phyloP scores from a whole-genome alignment of 2,113 vertebrate genomes.

The Odobenus rosmarus region DNA sequence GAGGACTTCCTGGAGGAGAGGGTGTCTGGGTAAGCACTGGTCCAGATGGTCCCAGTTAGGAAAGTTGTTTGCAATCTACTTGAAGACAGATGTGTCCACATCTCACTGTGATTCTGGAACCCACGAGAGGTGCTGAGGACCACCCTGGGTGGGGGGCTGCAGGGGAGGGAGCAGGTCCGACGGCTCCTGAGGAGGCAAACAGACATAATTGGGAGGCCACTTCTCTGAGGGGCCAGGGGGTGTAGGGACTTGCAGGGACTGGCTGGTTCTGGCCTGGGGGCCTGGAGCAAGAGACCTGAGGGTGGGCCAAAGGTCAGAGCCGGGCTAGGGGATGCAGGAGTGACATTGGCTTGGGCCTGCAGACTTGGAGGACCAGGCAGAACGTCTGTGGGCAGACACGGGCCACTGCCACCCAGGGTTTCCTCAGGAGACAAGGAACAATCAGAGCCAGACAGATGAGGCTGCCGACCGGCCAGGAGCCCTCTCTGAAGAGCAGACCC shows the following conservation, averaged over 20 bases:
- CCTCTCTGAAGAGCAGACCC: rapidly evolving
- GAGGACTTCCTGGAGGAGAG: background rate
- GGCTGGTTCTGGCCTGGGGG: rapidly evolving
- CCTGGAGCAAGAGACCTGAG: background rate
- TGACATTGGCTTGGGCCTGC: background rate
- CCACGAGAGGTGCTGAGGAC: rapidly evolving
- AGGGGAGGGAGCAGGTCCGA: background rate
- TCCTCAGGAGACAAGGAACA: rapidly evolving
- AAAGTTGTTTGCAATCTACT: background rate
- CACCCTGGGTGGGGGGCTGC: background rate
- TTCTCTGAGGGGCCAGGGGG: background rate
- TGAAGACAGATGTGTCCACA: rapidly evolving
- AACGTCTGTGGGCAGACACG: rapidly evolving
- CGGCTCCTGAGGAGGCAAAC: background rate
- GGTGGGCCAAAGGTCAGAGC: rapidly evolving
- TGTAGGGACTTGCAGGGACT: too few relatives aligned
- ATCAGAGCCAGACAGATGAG: background rate
- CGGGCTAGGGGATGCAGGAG: rapidly evolving
- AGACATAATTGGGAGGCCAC: rapidly evolving
- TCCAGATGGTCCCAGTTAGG: background rate
- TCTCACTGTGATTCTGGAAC: background rate
- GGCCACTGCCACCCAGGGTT: rapidly evolving
- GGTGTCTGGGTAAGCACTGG: background rate
- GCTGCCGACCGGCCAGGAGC: rapidly evolving
- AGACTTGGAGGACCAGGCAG: background rate